Evolutionary conservation across 2,888 invertebrate genomes (phyloP).

Genomic region (Hipparchia sbordonii): DNA sequence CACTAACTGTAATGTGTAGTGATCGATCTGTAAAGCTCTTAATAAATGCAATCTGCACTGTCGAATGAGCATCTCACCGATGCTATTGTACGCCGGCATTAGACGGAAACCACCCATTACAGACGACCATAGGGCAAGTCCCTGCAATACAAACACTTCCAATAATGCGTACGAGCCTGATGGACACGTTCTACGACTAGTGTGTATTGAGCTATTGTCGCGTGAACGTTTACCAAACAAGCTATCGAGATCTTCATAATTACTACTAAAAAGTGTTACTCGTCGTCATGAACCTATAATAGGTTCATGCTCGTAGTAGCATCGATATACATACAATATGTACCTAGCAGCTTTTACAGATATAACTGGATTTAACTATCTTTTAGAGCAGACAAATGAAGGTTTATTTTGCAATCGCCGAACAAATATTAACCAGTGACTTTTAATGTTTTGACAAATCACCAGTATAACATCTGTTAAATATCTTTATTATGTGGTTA

Average conservation of each 20-base stretch:
- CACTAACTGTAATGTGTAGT: conserved; percentile 7
- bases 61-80: conserved; percentile 50
- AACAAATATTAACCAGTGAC: too few relatives aligned
- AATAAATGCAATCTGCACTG: conserved; percentile 53
- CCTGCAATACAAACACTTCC: conserved; percentile 51
- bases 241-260: not conserved
- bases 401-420: too few relatives aligned
- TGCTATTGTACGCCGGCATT: conserved; percentile 50
- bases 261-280: not conserved
- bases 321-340: too few relatives aligned
- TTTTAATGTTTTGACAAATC: too few relatives aligned
- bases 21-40: conserved; percentile 33
- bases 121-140: conserved; percentile 36
- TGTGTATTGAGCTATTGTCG: conserved; percentile 25
- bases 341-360: too few relatives aligned
- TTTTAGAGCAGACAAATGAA: too few relatives aligned
- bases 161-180: conserved; percentile 39
- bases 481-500: too few relatives aligned
- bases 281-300: not conserved
- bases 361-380: not conserved
- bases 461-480: too few relatives aligned
- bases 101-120: conserved; percentile 56
- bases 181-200: conserved; percentile 23
- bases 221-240: conserved; percentile 5
- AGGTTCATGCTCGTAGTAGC: too few relatives aligned